Evolutionary conservation across 2,113 vertebrate species (phyloP).

Genomic region (Percina caprodes): DNA sequence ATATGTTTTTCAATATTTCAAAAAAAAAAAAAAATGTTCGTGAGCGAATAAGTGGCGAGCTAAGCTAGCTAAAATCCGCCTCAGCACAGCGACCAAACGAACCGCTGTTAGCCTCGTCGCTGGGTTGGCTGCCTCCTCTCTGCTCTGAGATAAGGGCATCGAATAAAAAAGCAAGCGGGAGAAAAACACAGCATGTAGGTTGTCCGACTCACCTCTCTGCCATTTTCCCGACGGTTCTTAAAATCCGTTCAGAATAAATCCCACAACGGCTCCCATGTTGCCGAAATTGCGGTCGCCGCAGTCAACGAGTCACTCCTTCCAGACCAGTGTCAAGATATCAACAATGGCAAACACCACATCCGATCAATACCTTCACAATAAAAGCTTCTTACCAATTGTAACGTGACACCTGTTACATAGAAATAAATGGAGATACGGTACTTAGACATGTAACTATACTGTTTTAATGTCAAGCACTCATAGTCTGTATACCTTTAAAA

Average conservation of each 20-base stretch:
- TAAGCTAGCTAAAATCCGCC: conserved; percentile 55
- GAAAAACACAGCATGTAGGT: too few relatives aligned
- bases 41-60: conserved; percentile 31
- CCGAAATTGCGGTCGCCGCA: conserved; percentile 67
- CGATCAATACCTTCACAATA: conserved; percentile 50
- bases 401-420: background rate
- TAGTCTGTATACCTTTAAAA: background rate
- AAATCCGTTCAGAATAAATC: conserved; percentile 55
- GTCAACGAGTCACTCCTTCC: conserved; percentile 67
- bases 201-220: conserved; percentile 73
- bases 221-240: conserved; percentile 64
- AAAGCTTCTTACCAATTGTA: background rate
- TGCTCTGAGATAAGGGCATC: background rate
- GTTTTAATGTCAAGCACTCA: background rate
- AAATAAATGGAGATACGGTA: background rate
- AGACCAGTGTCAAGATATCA: background rate
- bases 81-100: conserved; percentile 7
- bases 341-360: background rate
- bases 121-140: conserved; percentile 29
- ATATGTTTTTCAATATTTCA: background rate
- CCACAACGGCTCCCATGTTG: conserved; percentile 69
- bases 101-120: conserved; percentile 48
- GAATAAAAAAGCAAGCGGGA: background rate
- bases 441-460: background rate
- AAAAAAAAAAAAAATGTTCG: background rate